These are phyloP conservation scores for Parthenolecanium corni DNA, from an alignment of 2,888 invertebrate genomes.

Conservation along the genomic window DNA sequence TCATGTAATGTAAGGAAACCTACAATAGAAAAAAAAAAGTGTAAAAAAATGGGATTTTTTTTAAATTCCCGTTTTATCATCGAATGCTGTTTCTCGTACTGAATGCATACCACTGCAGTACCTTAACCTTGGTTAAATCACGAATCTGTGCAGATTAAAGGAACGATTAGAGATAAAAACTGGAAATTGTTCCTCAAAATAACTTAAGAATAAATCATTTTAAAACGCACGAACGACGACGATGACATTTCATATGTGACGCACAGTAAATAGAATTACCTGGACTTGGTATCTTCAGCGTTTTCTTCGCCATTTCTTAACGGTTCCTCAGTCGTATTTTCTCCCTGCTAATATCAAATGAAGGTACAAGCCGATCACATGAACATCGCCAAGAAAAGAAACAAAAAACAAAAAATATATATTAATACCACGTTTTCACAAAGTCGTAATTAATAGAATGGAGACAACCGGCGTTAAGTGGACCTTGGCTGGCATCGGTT, in stretches of 20 bases:
- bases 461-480: constrained; percentile 13
- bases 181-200: constrained; percentile 3
- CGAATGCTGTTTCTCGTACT: constrained; percentile 20
- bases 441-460: neutral
- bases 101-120: constrained; percentile 24
- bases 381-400: constrained; percentile 5
- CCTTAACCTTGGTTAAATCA: constrained; percentile 23
- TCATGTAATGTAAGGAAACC: constrained; percentile 26
- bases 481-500: neutral
- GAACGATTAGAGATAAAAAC: constrained; percentile 13
- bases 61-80: constrained; percentile 6
- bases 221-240: neutral
- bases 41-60: constrained; percentile 19
- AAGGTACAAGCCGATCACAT: neutral
- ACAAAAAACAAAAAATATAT: neutral
- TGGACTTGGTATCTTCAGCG: neutral
- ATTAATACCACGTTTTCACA: neutral
- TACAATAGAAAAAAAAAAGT: constrained; percentile 22
- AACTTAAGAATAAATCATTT: neutral
- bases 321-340: neutral
- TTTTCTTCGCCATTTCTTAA: constrained; percentile 2
- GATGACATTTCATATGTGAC: neutral
- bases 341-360: neutral
- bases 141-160: constrained; percentile 22
- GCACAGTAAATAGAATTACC: neutral